phyloP scores from a whole-genome alignment of 2,797 vertebrate species.

The Hydrophis major region DNA sequence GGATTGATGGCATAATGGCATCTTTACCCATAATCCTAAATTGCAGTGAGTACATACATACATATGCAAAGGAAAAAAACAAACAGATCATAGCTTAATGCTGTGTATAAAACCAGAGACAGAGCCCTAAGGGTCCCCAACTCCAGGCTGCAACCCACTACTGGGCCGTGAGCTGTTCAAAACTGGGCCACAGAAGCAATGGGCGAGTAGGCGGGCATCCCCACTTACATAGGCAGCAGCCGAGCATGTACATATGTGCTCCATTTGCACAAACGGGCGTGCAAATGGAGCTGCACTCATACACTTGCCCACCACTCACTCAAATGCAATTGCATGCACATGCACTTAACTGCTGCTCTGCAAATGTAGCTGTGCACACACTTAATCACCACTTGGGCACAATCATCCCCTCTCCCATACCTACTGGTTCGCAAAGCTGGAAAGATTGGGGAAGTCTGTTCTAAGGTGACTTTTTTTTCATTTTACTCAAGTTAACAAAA shows the following conservation, averaged over 20 bases:
- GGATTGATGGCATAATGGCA: not conserved
- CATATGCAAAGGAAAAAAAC: not conserved
- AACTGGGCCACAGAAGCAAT: not conserved
- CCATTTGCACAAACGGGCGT: not conserved
- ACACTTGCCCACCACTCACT: not conserved
- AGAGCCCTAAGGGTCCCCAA: not conserved
- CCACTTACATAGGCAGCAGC: not conserved
- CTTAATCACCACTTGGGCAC: not conserved
- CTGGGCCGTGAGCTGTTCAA: not conserved
- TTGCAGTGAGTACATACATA: not conserved
- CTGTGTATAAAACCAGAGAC: not conserved
- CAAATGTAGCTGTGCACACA: not conserved
- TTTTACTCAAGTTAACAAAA: not conserved
- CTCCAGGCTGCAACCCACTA: too few relatives aligned
- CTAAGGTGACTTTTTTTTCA: not conserved
- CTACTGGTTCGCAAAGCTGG: not conserved
- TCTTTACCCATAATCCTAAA: not conserved
- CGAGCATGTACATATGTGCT: not conserved
- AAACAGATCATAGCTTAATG: not conserved
- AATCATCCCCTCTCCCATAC: not conserved
- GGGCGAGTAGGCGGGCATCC: not conserved
- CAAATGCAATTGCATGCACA: not conserved
- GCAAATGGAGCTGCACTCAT: not conserved
- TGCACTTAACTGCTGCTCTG: rapidly evolving
- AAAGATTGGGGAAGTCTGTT: not conserved